Evolutionary conservation across 2,797 vertebrate species (phyloP).

Genomic region (Lutjanus argentimaculatus): DNA sequence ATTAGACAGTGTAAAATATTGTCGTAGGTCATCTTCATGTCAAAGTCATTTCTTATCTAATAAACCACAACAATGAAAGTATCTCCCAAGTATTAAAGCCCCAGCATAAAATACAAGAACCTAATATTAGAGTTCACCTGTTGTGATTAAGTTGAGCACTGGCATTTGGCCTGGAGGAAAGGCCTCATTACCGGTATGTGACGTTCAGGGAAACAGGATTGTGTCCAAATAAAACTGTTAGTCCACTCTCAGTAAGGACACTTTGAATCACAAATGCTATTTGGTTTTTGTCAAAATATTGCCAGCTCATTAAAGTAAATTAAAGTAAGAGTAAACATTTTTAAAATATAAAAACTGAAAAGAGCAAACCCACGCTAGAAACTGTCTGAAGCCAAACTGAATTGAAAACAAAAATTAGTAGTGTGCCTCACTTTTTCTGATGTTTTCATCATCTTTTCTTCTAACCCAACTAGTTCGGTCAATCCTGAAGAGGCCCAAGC

Average conservation of each 20-base stretch:
- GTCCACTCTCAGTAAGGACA: too few relatives aligned
- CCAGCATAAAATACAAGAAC: background rate
- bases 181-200: too few relatives aligned
- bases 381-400: too few relatives aligned
- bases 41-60: background rate
- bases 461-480: conserved; percentile 81
- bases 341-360: too few relatives aligned
- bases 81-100: background rate
- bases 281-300: too few relatives aligned
- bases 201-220: too few relatives aligned
- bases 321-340: too few relatives aligned
- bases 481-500: conserved; percentile 90
- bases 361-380: too few relatives aligned
- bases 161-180: background rate
- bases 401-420: too few relatives aligned
- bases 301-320: too few relatives aligned
- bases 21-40: background rate
- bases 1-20: background rate
- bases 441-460: conserved; percentile 5
- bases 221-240: too few relatives aligned
- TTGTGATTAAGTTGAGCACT: background rate
- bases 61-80: background rate
- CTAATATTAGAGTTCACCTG: background rate
- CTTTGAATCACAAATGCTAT: too few relatives aligned
- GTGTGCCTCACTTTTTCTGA: background rate